phyloP scores from a whole-genome alignment of 2,797 vertebrate genomes.

The Manis javanica region DNA sequence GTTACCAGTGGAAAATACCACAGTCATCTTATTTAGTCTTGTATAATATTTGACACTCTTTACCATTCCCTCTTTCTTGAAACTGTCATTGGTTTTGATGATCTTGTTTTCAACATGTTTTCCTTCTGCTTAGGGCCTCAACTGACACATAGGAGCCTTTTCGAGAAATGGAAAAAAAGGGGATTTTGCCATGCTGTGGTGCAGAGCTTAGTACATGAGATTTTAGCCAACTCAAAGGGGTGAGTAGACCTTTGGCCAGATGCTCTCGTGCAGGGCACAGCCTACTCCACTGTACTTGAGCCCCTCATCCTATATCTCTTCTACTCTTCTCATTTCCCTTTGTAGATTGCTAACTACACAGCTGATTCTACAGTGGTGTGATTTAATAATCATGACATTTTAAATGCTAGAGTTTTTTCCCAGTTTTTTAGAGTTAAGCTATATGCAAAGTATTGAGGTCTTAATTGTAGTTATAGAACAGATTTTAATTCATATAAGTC shows the following conservation, averaged over 20 bases:
- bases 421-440: background rate
- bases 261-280: background rate
- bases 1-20: background rate
- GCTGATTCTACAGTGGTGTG: background rate
- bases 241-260: background rate
- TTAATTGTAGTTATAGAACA: background rate
- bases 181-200: background rate
- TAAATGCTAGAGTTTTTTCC: background rate
- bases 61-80: background rate
- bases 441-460: background rate
- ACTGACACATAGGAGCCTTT: too few relatives aligned
- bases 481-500: background rate
- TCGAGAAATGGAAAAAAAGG: background rate
- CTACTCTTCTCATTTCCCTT: background rate
- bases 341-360: background rate
- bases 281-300: background rate
- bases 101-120: background rate
- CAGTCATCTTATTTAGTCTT: background rate
- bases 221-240: background rate
- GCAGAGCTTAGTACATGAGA: rapidly evolving
- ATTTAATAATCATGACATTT: background rate
- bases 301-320: background rate
- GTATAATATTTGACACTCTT: background rate
- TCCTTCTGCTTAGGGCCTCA: background rate
- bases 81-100: background rate